Evolutionary conservation across 2,797 vertebrate genomes (phyloP).

Genomic region (Rhynchotus rufescens): DNA sequence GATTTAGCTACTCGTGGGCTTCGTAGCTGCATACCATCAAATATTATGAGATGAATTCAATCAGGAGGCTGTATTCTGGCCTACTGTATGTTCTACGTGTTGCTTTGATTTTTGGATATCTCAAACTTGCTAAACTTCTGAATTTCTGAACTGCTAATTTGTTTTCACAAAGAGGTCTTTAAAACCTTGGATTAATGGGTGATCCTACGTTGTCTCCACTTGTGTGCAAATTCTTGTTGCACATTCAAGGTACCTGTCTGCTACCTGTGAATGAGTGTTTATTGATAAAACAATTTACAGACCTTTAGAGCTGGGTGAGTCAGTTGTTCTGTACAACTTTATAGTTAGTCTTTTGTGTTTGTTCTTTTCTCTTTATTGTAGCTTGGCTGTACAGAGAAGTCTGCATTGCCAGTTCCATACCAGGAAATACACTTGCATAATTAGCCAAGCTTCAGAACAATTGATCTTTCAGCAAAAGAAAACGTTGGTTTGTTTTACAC

Average conservation of each 20-base stretch:
- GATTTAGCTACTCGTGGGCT: neutral
- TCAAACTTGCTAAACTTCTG: neutral
- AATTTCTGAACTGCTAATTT: neutral
- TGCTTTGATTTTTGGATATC: neutral
- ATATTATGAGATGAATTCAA: neutral
- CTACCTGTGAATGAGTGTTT: neutral
- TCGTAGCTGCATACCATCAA: neutral
- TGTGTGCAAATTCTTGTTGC: neutral
- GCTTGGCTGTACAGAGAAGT: neutral
- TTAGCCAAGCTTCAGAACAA: slow-evolving; percentile 20
- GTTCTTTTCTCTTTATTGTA: neutral
- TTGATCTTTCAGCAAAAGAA: slow-evolving; percentile 4
- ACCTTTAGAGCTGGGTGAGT: neutral
- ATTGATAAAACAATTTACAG: neutral
- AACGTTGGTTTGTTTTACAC: slow-evolving; percentile 46
- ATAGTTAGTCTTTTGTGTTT: neutral
- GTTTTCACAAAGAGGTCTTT: neutral
- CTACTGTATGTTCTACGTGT: neutral
- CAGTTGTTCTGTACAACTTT: neutral
- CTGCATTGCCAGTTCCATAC: neutral
- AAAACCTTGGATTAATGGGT: neutral
- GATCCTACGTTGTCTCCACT: neutral
- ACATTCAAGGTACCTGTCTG: neutral
- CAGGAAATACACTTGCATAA: slow-evolving; percentile 22
- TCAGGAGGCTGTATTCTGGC: neutral